A percentile compares a stretch with the other conserved stretches of the same genome.
phyloP scores from a whole-genome alignment of 1,140 invertebrate species.

The Drosophila orena region DNA sequence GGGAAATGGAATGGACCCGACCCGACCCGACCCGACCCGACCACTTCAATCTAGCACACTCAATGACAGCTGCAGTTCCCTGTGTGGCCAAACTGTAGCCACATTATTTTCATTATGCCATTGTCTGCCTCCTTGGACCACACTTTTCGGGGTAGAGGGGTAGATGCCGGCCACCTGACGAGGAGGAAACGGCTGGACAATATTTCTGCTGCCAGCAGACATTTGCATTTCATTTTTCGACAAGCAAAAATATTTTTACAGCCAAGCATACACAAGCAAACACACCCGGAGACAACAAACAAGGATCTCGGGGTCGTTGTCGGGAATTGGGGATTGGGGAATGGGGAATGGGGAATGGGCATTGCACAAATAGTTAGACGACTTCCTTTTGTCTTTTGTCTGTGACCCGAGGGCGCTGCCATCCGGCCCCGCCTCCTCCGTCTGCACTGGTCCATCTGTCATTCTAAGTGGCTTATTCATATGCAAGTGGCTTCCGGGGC shows the following conservation, averaged over 20 bases:
- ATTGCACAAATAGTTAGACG: conserved; percentile 76
- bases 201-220: conserved; percentile 67
- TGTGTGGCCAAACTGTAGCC: conserved; percentile 63
- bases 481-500: conserved; percentile 83
- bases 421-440: neutral
- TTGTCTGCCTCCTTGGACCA: conserved; percentile 55
- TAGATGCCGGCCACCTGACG: conserved; percentile 25
- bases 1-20: neutral
- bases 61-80: conserved; percentile 73
- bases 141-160: conserved; percentile 11
- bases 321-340: conserved; percentile 37
- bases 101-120: conserved; percentile 77
- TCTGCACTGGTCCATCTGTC: conserved; percentile 72
- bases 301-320: conserved; percentile 5
- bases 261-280: conserved; percentile 16
- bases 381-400: conserved; percentile 76
- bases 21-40: neutral
- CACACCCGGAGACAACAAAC: conserved; percentile 24
- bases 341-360: conserved; percentile 33
- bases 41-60: conserved; percentile 56
- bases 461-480: conserved; percentile 84
- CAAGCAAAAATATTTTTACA: conserved; percentile 72
- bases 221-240: conserved; percentile 81
- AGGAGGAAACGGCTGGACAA: conserved; percentile 32
- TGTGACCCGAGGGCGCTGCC: conserved; percentile 48